Evolutionary conservation across 2,113 vertebrate species (phyloP), one percentile per base, ranked within the genome.

Genomic region (Oryctolagus cuniculus): DNA sequence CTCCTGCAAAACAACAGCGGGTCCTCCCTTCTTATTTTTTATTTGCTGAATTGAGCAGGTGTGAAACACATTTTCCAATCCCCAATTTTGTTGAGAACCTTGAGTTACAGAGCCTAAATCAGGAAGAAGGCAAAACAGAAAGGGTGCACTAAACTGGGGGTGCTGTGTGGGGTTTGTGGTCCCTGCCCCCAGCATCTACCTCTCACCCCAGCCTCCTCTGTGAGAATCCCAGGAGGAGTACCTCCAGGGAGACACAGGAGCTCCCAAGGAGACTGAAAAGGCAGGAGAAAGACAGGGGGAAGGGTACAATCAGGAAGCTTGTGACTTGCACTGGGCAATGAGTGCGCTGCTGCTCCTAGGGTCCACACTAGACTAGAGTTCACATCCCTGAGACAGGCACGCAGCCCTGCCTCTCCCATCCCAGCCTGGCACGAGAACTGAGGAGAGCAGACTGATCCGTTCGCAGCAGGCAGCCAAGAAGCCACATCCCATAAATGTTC

Each of bases 401-500:
- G 22, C 44, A 80, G 3, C 12, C 49, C 15, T 31, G n/a, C 61
- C 75, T 75, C 73, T 53, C n/a, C 89, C 66, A 61, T 31, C n/a
- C 58, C 16, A 3, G 10, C 19, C 75, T 58, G 75, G 73, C 88
- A 87, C 29, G 72, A 58, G 61, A 27, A 44, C 49, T 21, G 15
- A 82, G 58, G 69, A 85, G 36, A 87, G 67, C 58, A 80, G 16
- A 86, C 61, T 12, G 75, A 55, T 51, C 61, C 58, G 61, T 27
- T 88, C 72, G 84, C 34, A 7, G 63, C 9, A 63, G 13, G 58
- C 89, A 91, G 63, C 66, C 84, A 84, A 88, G 64, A 94, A 92
- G 75, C 53, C 93, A 73, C 25, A 31, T 49, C 73, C 67, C 66
- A 38, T 67, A 85, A 89, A 79, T 44, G 29, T 85, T 17, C 49